Evolutionary conservation across 30 jellyfish, hydroid and myxozoan genomes (phyloP), one percentile per base, ranked within the genome.

Genomic region (Morbakka virulenta): DNA sequence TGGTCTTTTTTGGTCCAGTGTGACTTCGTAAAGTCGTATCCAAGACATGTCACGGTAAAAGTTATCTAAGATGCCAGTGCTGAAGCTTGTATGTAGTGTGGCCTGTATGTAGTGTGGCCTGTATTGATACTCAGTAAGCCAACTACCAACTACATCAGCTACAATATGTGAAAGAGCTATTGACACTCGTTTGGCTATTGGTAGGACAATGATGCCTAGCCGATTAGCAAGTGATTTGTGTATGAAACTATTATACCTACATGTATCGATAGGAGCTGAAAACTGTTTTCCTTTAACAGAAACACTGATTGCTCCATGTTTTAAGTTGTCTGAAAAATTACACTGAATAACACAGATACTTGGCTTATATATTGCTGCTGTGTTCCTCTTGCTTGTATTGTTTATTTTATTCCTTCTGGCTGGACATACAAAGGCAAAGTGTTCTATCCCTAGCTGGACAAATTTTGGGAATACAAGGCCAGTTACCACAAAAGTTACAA

Each of bases 361-460:
- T 36, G 88, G 85, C 74, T 35, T 48, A 76, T 62, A 76, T 4
- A 76, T 48, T 34, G 88, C 88, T n/a, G n/a, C n/a, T n/a, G n/a
- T n/a, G n/a, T n/a, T n/a, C n/a, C n/a, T n/a, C n/a, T n/a, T n/a
- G n/a, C n/a, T n/a, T 57, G 33, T 1, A 62, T 32, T 41, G 49
- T 47, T 76, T 0, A 82, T 62, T 64, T 23, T 48, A 23, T 79
- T 79, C 85, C 64, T 76, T 61, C n/a, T n/a, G n/a, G 85, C 62
- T 76, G 62, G 88, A 30, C 82, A 79, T 9, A 79, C 91, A 24
- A 48, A 26, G 20, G 91, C 91, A 67, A 79, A 79, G 69, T 79
- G 87, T 26, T 76, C 91, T 53, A 35, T 69, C 62, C 51, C 53
- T 0, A 76, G n/a, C n/a, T n/a, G n/a, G n/a, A n/a, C n/a, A n/a